phyloP scores from a whole-genome alignment of 1,140 invertebrate genomes.

The Micrasema longulum region DNA sequence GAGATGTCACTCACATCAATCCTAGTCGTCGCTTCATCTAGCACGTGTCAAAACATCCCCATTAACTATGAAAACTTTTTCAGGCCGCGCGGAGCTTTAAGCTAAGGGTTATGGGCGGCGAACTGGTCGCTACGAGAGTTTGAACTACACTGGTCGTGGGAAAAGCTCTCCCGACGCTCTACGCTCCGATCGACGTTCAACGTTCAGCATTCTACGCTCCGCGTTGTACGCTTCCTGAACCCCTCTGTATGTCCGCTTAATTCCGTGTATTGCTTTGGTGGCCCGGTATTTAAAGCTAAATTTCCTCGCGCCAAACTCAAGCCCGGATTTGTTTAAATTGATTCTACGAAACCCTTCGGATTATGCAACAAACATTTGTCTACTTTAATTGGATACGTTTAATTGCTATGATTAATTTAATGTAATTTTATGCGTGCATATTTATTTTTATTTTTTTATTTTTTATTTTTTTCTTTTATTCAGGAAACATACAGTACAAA shows the following conservation, averaged over 20 bases:
- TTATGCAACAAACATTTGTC: too few species aligned
- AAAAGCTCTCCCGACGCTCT: not conserved
- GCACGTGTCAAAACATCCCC: constrained; percentile 42
- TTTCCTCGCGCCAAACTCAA: not conserved
- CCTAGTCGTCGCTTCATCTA: constrained; percentile 14
- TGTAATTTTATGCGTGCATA: too few species aligned
- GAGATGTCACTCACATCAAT: constrained; percentile 42
- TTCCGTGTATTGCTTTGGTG: constrained; percentile 7
- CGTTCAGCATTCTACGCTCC: not conserved
- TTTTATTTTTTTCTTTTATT: too few species aligned
- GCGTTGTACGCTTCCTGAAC: constrained; percentile 3
- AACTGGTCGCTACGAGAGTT: constrained; percentile 20
- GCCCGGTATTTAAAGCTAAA: constrained; percentile 8
- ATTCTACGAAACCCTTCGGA: not conserved
- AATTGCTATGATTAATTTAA: too few species aligned
- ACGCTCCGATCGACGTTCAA: not conserved
- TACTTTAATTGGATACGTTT: too few species aligned
- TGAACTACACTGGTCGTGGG: constrained; percentile 20
- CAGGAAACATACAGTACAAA: too few species aligned
- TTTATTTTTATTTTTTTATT: too few species aligned
- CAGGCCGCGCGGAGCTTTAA: constrained; percentile 2
- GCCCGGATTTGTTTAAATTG: not conserved
- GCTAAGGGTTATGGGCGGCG: constrained; percentile 1
- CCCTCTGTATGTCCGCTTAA: constrained; percentile 10
- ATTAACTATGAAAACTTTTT: constrained; percentile 37